Evolutionary conservation across 2,888 invertebrate genomes (phyloP).

Genomic region (Nebria brevicollis): DNA sequence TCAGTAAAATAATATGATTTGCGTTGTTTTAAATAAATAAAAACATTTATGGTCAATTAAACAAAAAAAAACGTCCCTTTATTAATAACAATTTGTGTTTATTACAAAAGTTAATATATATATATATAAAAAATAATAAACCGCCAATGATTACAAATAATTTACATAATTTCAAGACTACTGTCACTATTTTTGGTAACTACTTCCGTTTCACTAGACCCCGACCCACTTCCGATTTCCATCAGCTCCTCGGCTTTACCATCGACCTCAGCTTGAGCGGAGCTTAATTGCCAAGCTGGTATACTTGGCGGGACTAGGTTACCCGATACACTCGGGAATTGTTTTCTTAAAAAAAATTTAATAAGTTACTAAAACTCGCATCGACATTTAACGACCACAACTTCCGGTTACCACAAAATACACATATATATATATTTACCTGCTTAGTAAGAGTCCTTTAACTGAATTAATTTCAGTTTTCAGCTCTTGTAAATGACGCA

Average conservation of each 20-base stretch:
- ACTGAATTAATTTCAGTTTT: conserved; percentile 77
- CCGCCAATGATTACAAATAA: neutral
- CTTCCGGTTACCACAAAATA: too few relatives aligned
- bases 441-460: conserved; percentile 77
- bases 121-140: neutral
- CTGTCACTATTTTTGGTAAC: conserved; percentile 80
- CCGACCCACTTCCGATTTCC: conserved; percentile 63
- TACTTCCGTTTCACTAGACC: conserved; percentile 76
- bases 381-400: too few relatives aligned
- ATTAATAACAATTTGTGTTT: neutral
- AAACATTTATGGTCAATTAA: neutral
- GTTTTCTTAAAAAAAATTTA: conserved; percentile 66
- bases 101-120: neutral
- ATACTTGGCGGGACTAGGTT: conserved; percentile 76
- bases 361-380: too few relatives aligned
- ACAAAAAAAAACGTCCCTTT: neutral
- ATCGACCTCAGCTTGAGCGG: conserved; percentile 65
- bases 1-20: too few relatives aligned
- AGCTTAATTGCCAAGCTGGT: conserved; percentile 82
- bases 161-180: conserved; percentile 79
- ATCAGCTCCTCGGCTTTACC: conserved; percentile 68
- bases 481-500: conserved; percentile 72
- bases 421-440: too few relatives aligned
- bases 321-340: conserved; percentile 75
- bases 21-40: too few relatives aligned